phyloP scores from a whole-genome alignment of 1,140 invertebrate genomes.

The Venturia canescens region DNA sequence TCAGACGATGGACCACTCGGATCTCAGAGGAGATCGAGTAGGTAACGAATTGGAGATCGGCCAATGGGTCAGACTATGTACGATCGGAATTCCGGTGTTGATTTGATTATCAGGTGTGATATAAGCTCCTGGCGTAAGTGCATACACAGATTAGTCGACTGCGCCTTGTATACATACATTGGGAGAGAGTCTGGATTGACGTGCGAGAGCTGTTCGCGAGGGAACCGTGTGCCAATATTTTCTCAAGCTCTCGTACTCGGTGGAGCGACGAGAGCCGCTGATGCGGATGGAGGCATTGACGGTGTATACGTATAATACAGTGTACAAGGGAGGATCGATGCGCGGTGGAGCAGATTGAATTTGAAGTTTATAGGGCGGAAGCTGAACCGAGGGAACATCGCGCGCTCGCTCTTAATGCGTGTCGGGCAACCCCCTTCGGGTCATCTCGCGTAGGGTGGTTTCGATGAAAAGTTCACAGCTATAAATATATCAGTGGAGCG shows the following conservation, averaged over 20 bases:
- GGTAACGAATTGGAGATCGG: too few relatives aligned
- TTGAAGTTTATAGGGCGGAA: conserved; percentile 76
- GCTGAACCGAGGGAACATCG: conserved; percentile 38
- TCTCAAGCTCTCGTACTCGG: conserved; percentile 19
- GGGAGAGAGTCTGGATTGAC: too few relatives aligned
- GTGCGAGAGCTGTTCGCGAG: too few relatives aligned
- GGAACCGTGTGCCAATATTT: conserved; percentile 60
- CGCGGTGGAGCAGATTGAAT: conserved; percentile 75
- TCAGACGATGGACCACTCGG: too few relatives aligned
- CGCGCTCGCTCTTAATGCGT: conserved; percentile 28
- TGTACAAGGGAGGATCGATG: conserved; percentile 59
- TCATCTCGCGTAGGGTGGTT: conserved; percentile 20
- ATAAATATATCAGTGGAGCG: background rate
- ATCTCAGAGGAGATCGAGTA: too few relatives aligned
- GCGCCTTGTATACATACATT: too few relatives aligned
- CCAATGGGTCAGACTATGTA: too few relatives aligned
- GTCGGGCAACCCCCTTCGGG: conserved; percentile 10
- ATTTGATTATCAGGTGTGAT: too few relatives aligned
- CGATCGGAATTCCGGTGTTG: too few relatives aligned
- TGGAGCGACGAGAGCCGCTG: conserved; percentile 9
- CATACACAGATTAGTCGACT: too few relatives aligned
- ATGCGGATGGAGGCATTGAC: background rate
- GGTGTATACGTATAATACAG: background rate
- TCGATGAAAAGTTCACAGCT: conserved; percentile 24
- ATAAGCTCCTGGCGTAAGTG: too few relatives aligned